These are phyloP conservation scores for Aphaenogaster rudis DNA, from an alignment of 1,140 invertebrate genomes.

Conservation along the genomic window DNA sequence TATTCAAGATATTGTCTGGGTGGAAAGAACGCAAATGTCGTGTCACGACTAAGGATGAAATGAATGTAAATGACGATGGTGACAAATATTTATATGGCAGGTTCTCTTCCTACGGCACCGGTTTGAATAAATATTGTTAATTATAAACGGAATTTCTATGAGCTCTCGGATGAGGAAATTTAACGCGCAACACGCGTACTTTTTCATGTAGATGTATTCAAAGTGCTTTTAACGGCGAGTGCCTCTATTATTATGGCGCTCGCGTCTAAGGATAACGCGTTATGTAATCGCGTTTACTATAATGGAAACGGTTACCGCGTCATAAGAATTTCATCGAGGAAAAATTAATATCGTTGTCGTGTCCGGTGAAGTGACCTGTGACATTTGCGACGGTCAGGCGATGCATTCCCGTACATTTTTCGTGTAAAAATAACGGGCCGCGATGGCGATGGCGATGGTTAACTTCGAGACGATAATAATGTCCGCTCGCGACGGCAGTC, in stretches of 20 bases:
- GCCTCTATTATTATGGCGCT: constrained; percentile 25
- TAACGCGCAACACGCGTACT: neutral
- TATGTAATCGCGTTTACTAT: constrained; percentile 45
- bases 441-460: constrained; percentile 40
- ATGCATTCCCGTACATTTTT: constrained; percentile 53
- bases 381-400: constrained; percentile 67
- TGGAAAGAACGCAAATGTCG: no score
- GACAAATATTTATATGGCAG: no score
- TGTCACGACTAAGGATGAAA: no score
- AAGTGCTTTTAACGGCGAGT: constrained; percentile 25
- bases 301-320: constrained; percentile 15
- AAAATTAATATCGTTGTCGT: constrained; percentile 30
- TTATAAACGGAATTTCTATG: neutral
- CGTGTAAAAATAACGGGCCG: constrained; percentile 67
- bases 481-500: constrained; percentile 27
- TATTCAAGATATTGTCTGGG: no score
- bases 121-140: neutral
- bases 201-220: constrained; percentile 33
- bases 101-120: no score
- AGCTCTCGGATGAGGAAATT: neutral
- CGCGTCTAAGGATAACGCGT: constrained; percentile 40
- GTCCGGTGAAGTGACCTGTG: constrained; percentile 48
- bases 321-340: constrained; percentile 55
- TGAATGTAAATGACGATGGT: no score
- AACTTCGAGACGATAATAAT: constrained; percentile 61